Percentiles rank a stretch among this genome's conserved stretches.
Evolutionary conservation across 2,797 vertebrate species (phyloP).

Genomic region (Discoglossus pictus): DNA sequence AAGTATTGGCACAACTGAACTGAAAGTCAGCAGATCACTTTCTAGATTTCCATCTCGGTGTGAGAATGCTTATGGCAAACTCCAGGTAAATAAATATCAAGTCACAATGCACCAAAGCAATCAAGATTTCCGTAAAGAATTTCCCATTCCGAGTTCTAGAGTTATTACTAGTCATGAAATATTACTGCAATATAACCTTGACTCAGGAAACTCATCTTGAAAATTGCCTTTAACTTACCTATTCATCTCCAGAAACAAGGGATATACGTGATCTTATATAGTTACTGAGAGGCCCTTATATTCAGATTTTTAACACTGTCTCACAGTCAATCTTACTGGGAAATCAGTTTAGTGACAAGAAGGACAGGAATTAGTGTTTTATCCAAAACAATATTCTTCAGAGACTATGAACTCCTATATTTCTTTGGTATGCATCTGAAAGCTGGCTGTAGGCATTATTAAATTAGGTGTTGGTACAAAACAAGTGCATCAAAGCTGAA

Average conservation of each 20-base stretch:
- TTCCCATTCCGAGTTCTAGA: not conserved
- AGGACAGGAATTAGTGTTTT: no score
- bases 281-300: no score
- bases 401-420: no score
- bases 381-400: no score
- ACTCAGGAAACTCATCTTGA: not conserved
- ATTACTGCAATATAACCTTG: conserved; percentile 6
- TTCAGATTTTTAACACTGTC: no score
- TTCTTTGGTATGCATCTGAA: no score
- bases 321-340: no score
- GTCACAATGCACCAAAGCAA: conserved; percentile 3
- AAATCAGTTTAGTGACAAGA: no score
- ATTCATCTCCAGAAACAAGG: not conserved
- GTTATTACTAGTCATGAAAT: conserved; percentile 2
- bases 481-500: no score
- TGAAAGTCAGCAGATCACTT: not conserved
- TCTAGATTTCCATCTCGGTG: not conserved
- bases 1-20: not conserved
- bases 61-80: not conserved
- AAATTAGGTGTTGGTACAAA: no score
- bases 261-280: no score
- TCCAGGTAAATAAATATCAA: conserved; percentile 9
- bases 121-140: conserved; percentile 2
- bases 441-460: no score
- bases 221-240: not conserved